Percentiles rank a stretch among this genome's conserved stretches.
phyloP scores from a whole-genome alignment of 2,113 vertebrate species.

The Mormoops blainvillei region DNA sequence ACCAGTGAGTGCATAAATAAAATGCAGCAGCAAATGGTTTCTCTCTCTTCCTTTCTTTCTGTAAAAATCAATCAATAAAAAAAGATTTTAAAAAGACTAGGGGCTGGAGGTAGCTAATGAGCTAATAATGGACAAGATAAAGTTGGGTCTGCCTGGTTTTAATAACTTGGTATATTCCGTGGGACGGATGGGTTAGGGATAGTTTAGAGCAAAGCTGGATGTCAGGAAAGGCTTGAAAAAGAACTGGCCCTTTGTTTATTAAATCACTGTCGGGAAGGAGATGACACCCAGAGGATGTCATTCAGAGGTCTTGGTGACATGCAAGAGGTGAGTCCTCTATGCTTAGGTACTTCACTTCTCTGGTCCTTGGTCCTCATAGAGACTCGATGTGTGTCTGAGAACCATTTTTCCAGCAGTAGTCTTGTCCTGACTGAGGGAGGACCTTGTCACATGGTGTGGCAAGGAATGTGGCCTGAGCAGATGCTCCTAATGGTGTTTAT shows the following conservation, averaged over 20 bases:
- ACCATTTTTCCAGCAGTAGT: background rate
- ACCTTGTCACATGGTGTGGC: background rate
- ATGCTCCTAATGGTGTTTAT: background rate
- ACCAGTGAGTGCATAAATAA: no score
- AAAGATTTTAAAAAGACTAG: background rate
- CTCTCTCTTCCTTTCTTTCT: no score
- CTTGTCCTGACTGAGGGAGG: background rate
- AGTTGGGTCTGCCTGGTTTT: background rate
- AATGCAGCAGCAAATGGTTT: no score
- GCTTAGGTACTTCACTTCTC: background rate
- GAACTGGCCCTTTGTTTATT: background rate
- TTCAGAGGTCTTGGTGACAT: background rate
- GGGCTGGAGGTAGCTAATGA: background rate
- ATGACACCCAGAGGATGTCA: background rate
- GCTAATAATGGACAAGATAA: background rate
- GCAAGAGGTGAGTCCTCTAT: background rate
- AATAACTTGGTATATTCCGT: background rate
- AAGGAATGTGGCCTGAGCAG: background rate
- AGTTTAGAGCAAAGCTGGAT: background rate
- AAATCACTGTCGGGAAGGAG: background rate
- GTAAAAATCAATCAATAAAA: no score
- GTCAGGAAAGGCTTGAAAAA: background rate
- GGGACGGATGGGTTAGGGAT: background rate
- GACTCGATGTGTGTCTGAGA: background rate
- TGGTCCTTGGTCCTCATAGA: background rate